Conservation (phyloP, 2,113 vertebrate genomes). For the Megaleporinus macrocephalus region DNA sequence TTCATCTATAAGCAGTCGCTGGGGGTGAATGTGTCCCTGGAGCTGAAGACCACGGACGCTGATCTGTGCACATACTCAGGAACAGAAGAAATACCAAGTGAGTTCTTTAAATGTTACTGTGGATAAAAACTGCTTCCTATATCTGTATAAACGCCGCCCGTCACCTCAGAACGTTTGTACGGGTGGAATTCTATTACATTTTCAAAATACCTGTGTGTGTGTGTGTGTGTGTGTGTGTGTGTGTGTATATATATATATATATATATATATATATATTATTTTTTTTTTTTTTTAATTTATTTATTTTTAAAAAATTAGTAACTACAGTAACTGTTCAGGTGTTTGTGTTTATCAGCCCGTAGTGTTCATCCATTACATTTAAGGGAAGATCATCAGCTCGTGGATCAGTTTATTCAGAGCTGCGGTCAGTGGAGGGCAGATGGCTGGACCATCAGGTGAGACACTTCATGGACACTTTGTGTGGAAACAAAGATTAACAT, state of each 20-base stretch:
- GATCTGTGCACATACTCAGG: constrained; percentile 47
- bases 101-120: constrained; percentile 37
- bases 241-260: too few species aligned
- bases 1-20: constrained; percentile 80
- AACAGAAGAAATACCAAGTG: constrained; percentile 59
- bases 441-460: constrained; percentile 73
- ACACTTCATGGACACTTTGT: not conserved
- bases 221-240: too few species aligned
- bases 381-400: constrained; percentile 56
- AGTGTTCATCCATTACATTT: constrained; percentile 56
- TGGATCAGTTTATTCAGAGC: constrained; percentile 63
- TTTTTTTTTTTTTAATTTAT: too few species aligned
- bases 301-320: too few species aligned
- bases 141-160: too few species aligned
- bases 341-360: constrained; percentile 53
- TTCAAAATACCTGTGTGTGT: too few species aligned
- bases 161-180: too few species aligned
- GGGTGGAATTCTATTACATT: too few species aligned
- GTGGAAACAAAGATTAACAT: too few species aligned
- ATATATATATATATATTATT: too few species aligned
- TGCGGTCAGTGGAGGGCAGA: constrained; percentile 58
- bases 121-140: not conserved
- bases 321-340: too few species aligned
- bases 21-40: constrained; percentile 71
- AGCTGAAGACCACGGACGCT: constrained; percentile 77